phyloP scores from a whole-genome alignment of 2,113 vertebrate species.

The Pteronura brasiliensis region DNA sequence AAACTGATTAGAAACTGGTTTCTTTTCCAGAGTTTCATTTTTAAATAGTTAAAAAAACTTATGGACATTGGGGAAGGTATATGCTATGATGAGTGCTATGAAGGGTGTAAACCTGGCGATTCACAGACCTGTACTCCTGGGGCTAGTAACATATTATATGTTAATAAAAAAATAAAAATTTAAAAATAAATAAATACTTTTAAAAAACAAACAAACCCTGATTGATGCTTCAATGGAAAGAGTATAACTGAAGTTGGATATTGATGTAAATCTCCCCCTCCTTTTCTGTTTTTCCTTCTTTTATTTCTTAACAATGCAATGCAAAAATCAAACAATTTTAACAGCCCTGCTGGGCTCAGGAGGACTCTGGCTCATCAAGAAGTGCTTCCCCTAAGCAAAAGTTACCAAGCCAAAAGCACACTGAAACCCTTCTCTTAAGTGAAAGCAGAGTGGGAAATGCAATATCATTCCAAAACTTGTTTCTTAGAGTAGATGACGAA shows the following conservation, averaged over 20 bases:
- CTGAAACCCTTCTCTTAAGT: not conserved
- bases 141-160: too few species aligned
- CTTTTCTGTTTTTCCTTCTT: not conserved
- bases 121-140: too few species aligned
- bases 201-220: not conserved
- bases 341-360: not conserved
- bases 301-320: not conserved
- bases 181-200: not conserved
- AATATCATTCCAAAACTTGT: not conserved
- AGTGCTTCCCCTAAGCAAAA: not conserved
- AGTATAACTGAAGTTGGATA: not conserved
- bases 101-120: too few species aligned
- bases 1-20: not conserved
- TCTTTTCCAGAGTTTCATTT: slow-evolving; percentile 17
- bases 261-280: not conserved
- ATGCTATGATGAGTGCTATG: too few species aligned
- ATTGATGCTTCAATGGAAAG: not conserved
- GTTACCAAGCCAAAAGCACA: not conserved
- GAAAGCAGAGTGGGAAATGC: not conserved
- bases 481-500: not conserved
- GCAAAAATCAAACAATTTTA: not conserved
- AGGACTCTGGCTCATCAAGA: not conserved
- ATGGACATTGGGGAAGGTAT: too few species aligned
- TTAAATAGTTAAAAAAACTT: not conserved
- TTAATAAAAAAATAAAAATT: too few species aligned